A percentile compares a stretch with the other conserved stretches of the same genome.
These are phyloP conservation scores for Drosophila dunni DNA, from an alignment of 1,140 invertebrate species.

Conservation along the genomic window DNA sequence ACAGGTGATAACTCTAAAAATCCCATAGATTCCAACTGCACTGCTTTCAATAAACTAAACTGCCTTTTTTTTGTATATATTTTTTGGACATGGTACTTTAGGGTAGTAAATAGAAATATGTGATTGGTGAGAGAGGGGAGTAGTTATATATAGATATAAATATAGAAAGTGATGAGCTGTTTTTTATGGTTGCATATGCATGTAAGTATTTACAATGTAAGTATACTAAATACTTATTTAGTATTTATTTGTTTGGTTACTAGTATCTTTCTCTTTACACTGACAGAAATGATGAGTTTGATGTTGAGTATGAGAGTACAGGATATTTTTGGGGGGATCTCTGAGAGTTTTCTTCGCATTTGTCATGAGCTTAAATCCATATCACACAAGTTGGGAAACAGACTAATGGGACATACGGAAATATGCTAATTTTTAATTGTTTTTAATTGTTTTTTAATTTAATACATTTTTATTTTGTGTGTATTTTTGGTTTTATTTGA, in stretches of 20 bases:
- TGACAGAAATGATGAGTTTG: conserved; percentile 9
- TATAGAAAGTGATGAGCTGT: conserved; percentile 32
- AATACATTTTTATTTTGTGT: not conserved
- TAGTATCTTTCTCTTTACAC: conserved; percentile 10
- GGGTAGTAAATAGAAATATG: not conserved
- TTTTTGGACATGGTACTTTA: not conserved
- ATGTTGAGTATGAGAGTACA: conserved; percentile 5
- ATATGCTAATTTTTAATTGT: not conserved
- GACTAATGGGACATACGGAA: conserved; percentile 20
- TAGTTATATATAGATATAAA: not conserved
- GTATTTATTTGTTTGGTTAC: conserved; percentile 25
- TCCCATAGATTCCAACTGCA: too few species aligned
- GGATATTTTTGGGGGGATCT: not conserved
- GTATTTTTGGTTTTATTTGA: not conserved
- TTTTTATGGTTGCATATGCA: conserved; percentile 25
- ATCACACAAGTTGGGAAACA: conserved; percentile 4
- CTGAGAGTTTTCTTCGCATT: conserved; percentile 1
- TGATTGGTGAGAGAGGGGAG: not conserved
- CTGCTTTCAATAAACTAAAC: too few species aligned
- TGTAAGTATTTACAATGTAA: conserved; percentile 41
- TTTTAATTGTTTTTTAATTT: not conserved
- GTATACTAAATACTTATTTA: not conserved
- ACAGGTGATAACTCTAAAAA: not conserved
- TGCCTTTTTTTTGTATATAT: too few species aligned
- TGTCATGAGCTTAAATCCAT: conserved; percentile 14